Percentiles rank a stretch among this genome's conserved stretches.
Conservation (phyloP, 2,888 invertebrate genomes). For the Lymantria dispar region DNA sequence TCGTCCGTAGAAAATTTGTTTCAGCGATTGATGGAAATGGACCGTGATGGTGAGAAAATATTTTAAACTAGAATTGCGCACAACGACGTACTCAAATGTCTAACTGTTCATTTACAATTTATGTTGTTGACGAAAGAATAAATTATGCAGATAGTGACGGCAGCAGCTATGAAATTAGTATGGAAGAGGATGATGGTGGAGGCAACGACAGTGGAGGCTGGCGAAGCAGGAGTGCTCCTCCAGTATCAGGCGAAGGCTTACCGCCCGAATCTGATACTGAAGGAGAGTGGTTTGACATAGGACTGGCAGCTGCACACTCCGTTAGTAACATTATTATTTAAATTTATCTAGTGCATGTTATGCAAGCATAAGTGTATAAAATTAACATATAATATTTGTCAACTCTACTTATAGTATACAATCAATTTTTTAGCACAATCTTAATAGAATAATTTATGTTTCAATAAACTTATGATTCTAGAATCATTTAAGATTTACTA, state of each 20-base stretch:
- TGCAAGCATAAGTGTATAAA: too few relatives aligned
- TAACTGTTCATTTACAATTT: too few relatives aligned
- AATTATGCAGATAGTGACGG: conserved; percentile 15
- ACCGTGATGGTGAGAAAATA: conserved; percentile 43
- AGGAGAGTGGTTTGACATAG: conserved; percentile 60
- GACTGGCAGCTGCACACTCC: conserved; percentile 66
- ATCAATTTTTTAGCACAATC: too few relatives aligned
- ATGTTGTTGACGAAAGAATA: neutral
- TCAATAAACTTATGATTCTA: too few relatives aligned
- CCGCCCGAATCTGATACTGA: conserved; percentile 33
- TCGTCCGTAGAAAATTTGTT: conserved; percentile 37
- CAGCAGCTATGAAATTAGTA: neutral
- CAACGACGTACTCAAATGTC: neutral
- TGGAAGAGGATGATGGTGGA: conserved; percentile 8
- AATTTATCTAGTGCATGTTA: too few relatives aligned
- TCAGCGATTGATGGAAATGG: conserved; percentile 54
- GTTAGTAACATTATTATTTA: conserved; percentile 38
- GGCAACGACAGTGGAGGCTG: conserved; percentile 9
- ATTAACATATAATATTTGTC: too few relatives aligned
- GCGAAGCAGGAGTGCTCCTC: conserved; percentile 7
- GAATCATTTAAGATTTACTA: too few relatives aligned
- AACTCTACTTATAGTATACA: too few relatives aligned
- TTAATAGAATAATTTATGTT: too few relatives aligned
- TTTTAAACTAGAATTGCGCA: neutral
- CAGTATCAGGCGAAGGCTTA: conserved; percentile 5